These are phyloP conservation scores for Drosophila algonquin DNA, from an alignment of 2,888 invertebrate species.

Conservation along the genomic window DNA sequence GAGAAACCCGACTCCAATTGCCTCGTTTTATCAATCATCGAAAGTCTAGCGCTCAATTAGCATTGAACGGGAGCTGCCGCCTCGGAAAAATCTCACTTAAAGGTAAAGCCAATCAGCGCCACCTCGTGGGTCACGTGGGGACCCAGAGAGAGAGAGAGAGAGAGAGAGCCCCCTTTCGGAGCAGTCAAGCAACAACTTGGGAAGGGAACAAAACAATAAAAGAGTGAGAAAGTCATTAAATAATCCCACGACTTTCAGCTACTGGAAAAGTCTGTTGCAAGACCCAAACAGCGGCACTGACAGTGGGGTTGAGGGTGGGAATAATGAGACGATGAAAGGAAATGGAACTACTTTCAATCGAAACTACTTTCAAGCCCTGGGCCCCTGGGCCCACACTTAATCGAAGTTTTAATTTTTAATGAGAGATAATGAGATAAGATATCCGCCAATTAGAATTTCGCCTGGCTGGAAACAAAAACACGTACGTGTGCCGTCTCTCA, in stretches of 20 bases:
- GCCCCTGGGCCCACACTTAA: background rate
- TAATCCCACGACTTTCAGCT: constrained; percentile 47
- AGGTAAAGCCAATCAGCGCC: constrained; percentile 18
- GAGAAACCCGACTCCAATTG: background rate
- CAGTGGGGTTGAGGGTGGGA: constrained; percentile 11
- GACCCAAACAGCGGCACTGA: background rate
- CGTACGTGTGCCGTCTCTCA: too few relatives aligned
- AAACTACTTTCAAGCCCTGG: too few relatives aligned
- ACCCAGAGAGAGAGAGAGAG: constrained; percentile 5
- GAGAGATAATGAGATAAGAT: background rate
- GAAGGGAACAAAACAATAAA: constrained; percentile 29
- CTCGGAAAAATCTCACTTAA: constrained; percentile 27
- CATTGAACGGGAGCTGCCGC: constrained; percentile 13
- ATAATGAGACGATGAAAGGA: constrained; percentile 18
- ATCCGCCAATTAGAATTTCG: background rate
- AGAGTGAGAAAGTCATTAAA: constrained; percentile 42
- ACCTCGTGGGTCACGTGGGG: constrained; percentile 38
- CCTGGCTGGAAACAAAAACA: background rate
- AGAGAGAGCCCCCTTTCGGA: constrained; percentile 22
- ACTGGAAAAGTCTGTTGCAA: constrained; percentile 37
- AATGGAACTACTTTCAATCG: constrained; percentile 28
- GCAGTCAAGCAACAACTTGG: constrained; percentile 3
- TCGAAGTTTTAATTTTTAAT: background rate
- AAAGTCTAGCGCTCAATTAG: constrained; percentile 43
- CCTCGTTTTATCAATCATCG: constrained; percentile 16